Conservation (phyloP, 92 coral and sea anemone species). For the Galaxea fascicularis region DNA sequence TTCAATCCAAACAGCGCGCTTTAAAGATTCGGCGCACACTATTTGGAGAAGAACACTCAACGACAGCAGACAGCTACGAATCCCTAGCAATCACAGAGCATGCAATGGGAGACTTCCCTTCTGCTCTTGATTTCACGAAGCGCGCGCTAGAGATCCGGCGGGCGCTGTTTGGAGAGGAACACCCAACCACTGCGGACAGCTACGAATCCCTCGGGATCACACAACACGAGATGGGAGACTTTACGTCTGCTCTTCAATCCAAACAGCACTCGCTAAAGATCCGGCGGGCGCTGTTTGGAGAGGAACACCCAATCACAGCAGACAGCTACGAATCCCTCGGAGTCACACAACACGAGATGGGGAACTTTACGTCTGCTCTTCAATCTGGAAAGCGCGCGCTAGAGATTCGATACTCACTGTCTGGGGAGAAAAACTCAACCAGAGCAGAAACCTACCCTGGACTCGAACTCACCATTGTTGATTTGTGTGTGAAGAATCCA, state of each 20-base stretch:
- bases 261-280: neutral
- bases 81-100: too few relatives aligned
- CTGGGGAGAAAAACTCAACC: too few relatives aligned
- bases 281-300: neutral
- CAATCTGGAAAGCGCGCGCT: too few relatives aligned
- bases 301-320: neutral
- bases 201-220: slow-evolving; percentile 1
- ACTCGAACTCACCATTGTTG: too few relatives aligned
- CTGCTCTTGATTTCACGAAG: neutral
- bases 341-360: neutral
- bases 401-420: too few relatives aligned
- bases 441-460: too few relatives aligned
- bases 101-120: neutral
- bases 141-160: neutral
- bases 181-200: neutral
- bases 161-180: slow-evolving; percentile 3
- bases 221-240: slow-evolving; percentile 4
- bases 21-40: too few relatives aligned
- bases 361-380: slow-evolving; percentile 2
- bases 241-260: neutral
- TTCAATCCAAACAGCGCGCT: too few relatives aligned
- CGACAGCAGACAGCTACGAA: too few relatives aligned
- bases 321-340: neutral
- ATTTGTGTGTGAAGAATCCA: too few relatives aligned
- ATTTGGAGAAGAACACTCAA: too few relatives aligned